A percentile compares a stretch with the other conserved stretches of the same genome.
These are phyloP conservation scores for Mnemiopsis leidyi DNA, from an alignment of 37 sponge, comb jelly and placozoan genomes.

Conservation along the genomic window DNA sequence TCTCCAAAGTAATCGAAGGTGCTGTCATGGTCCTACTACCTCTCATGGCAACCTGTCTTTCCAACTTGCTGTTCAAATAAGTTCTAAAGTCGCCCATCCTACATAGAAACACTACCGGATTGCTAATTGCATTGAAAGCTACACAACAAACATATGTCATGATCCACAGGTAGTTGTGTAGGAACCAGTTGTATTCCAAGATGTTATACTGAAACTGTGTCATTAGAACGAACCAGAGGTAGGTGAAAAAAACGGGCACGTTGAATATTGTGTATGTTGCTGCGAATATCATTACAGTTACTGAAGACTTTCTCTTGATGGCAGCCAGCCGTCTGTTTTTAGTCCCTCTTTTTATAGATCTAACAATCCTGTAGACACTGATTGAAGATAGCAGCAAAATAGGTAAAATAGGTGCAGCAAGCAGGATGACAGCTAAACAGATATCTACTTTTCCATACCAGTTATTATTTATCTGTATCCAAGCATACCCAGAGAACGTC, in stretches of 20 bases:
- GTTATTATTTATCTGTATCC: neutral
- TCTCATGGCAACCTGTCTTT: neutral
- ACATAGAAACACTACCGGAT: neutral
- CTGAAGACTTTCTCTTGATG: neutral
- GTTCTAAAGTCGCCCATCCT: neutral
- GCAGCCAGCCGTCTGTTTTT: neutral
- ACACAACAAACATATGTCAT: neutral
- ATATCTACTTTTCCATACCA: neutral
- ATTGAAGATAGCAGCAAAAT: neutral
- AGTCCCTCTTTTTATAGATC: neutral
- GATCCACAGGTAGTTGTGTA: neutral
- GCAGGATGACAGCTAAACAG: neutral
- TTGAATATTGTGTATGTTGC: neutral
- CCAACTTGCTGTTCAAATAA: neutral
- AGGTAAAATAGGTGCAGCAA: neutral
- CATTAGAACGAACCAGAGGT: neutral
- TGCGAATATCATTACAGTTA: neutral
- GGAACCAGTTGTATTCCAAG: neutral
- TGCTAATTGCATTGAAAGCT: neutral
- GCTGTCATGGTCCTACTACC: neutral
- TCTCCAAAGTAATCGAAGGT: neutral
- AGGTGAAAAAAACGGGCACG: neutral
- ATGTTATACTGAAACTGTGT: neutral
- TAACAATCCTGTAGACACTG: neutral
- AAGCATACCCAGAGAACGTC: neutral